These are phyloP conservation scores for Cantharis flavilabris DNA, from an alignment of 2,888 invertebrate species.

Conservation along the genomic window DNA sequence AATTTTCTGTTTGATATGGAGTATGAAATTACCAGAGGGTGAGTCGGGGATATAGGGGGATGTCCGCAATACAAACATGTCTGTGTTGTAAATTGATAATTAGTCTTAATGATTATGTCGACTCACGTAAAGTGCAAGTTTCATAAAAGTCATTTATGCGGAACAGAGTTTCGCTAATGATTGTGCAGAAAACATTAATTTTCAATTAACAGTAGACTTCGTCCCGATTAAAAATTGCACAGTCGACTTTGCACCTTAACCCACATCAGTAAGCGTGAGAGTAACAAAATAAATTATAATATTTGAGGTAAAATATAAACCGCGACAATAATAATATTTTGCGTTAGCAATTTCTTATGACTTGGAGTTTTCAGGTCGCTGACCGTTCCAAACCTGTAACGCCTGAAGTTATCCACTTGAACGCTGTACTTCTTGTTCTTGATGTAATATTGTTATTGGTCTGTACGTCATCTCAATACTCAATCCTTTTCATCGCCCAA, in stretches of 20 bases:
- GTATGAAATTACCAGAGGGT: not conserved
- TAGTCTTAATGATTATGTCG: not conserved
- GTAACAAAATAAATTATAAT: not conserved
- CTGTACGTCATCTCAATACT: constrained; percentile 12
- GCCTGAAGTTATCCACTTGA: constrained; percentile 32
- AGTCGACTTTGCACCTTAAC: not conserved
- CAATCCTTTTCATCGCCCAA: not conserved
- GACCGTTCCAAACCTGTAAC: constrained; percentile 35
- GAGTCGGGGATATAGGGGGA: not conserved
- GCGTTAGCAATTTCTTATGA: not conserved
- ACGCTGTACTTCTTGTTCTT: constrained; percentile 15
- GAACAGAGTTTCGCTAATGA: not conserved
- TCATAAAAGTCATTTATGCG: not conserved
- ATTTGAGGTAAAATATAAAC: not conserved
- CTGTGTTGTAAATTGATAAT: not conserved
- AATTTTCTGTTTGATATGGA: not conserved
- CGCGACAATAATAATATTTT: not conserved
- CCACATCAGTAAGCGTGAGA: not conserved
- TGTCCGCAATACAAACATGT: not conserved
- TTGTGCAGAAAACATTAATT: not conserved
- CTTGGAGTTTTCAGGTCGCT: constrained; percentile 27
- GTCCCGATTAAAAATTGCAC: not conserved
- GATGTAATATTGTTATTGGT: constrained; percentile 6
- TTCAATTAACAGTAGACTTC: not conserved
- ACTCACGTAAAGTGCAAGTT: not conserved